Conservation (phyloP, 2,888 invertebrate genomes). For the Cheilosia vernalis region DNA sequence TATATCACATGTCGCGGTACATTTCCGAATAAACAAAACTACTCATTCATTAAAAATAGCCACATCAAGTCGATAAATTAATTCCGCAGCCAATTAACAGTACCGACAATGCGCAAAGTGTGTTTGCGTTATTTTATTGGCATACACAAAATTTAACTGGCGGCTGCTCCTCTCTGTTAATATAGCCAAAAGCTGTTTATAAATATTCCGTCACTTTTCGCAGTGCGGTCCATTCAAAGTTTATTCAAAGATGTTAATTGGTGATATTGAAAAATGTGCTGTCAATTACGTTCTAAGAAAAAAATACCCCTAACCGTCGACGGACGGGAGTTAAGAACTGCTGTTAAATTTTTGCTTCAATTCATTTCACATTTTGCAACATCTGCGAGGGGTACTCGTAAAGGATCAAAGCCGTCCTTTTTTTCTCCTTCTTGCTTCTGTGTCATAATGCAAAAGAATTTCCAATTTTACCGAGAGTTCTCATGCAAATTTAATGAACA, state of each 20-base stretch:
- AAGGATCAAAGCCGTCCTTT: no score
- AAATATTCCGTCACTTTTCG: constrained; percentile 6
- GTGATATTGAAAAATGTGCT: not conserved
- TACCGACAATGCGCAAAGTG: not conserved
- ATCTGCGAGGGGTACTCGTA: no score
- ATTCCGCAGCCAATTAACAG: constrained; percentile 23
- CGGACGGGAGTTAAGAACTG: no score
- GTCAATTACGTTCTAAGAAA: not conserved
- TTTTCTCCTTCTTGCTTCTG: no score
- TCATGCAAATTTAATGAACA: constrained; percentile 11
- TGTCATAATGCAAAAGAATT: not conserved
- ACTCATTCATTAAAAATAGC: constrained; percentile 10
- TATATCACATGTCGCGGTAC: not conserved
- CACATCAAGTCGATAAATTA: constrained; percentile 17
- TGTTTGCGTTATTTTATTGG: constrained; percentile 2
- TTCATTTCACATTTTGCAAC: no score
- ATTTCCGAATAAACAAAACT: constrained; percentile 8
- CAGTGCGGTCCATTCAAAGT: not conserved
- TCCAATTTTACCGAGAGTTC: not conserved
- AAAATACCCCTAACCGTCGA: not conserved
- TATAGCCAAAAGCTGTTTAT: not conserved
- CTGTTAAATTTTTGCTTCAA: no score
- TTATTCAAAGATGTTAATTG: not conserved
- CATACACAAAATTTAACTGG: constrained; percentile 15
- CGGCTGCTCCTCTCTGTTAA: not conserved